Percentiles rank a stretch among this genome's conserved stretches.
These are phyloP conservation scores for Leucopsar rothschildi DNA, from an alignment of 2,113 vertebrate genomes.

Conservation along the genomic window DNA sequence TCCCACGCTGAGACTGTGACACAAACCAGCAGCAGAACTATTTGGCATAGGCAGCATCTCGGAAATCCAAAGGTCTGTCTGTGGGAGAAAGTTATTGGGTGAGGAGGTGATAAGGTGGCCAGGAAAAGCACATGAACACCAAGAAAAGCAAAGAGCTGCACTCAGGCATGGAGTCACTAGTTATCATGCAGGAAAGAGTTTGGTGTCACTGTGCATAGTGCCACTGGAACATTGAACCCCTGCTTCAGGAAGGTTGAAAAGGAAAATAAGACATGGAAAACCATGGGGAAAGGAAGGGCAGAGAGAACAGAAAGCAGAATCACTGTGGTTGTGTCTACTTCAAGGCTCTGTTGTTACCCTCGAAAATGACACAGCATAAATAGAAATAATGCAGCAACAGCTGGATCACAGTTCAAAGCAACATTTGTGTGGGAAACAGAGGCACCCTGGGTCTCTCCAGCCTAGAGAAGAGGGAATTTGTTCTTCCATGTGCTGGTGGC, in stretches of 20 bases:
- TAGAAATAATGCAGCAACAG: not conserved
- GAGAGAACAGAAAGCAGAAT: not conserved
- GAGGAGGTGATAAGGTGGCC: constrained; percentile 48
- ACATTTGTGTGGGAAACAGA: not conserved
- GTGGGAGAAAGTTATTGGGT: constrained; percentile 42
- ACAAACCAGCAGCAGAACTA: constrained; percentile 25
- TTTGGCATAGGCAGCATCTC: not conserved
- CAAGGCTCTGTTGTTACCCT: not conserved
- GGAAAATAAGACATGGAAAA: not conserved
- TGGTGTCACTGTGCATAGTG: not conserved
- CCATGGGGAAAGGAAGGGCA: not conserved
- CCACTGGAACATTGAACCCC: fast-evolving
- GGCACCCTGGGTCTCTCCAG: not conserved
- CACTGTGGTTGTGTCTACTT: not conserved
- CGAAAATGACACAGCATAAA: not conserved
- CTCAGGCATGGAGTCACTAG: not conserved
- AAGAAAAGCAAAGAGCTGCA: not conserved
- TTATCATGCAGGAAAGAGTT: not conserved
- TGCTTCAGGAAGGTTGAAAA: not conserved
- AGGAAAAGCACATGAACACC: constrained; percentile 46
- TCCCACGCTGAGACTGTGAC: constrained; percentile 15
- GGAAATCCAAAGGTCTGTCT: constrained; percentile 9
- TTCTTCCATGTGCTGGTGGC: not conserved
- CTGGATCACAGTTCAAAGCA: not conserved
- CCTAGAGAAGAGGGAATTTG: not conserved